Conservation (phyloP, 1,140 invertebrate species). For the Hestina assimilis region DNA sequence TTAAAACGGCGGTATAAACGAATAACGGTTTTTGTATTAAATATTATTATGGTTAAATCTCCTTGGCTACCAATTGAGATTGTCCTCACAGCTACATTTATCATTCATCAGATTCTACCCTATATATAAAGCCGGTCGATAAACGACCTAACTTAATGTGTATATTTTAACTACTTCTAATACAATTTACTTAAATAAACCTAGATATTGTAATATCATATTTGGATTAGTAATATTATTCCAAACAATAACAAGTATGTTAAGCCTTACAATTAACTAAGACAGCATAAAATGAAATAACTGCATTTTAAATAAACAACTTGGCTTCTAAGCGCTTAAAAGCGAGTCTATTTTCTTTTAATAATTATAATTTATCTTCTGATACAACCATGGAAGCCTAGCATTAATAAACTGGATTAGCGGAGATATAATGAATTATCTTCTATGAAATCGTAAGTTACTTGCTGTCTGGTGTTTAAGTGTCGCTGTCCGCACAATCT, state of each 20-base stretch:
- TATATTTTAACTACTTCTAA: no score
- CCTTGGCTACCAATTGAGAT: constrained; percentile 2
- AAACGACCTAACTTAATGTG: constrained; percentile 45
- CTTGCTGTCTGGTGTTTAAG: constrained; percentile 24
- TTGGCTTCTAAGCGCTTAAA: no score
- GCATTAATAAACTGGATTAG: constrained; percentile 11
- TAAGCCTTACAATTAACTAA: no score
- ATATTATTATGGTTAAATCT: not conserved
- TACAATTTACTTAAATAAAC: no score
- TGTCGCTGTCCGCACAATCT: constrained; percentile 26
- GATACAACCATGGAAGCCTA: not conserved
- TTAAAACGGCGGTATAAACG: no score
- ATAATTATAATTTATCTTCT: not conserved
- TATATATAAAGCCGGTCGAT: constrained; percentile 52
- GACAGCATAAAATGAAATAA: no score
- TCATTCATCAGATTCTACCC: constrained; percentile 63
- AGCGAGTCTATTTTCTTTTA: not conserved
- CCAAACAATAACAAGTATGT: no score
- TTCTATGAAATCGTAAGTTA: constrained; percentile 24
- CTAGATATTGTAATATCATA: no score
- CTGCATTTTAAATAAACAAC: no score
- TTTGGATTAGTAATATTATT: no score
- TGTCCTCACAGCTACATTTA: constrained; percentile 45
- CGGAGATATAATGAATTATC: constrained; percentile 30
- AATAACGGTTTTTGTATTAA: not conserved